These are phyloP conservation scores for Chaetorhynchus papuensis DNA, from an alignment of 2,113 vertebrate genomes.

Conservation along the genomic window DNA sequence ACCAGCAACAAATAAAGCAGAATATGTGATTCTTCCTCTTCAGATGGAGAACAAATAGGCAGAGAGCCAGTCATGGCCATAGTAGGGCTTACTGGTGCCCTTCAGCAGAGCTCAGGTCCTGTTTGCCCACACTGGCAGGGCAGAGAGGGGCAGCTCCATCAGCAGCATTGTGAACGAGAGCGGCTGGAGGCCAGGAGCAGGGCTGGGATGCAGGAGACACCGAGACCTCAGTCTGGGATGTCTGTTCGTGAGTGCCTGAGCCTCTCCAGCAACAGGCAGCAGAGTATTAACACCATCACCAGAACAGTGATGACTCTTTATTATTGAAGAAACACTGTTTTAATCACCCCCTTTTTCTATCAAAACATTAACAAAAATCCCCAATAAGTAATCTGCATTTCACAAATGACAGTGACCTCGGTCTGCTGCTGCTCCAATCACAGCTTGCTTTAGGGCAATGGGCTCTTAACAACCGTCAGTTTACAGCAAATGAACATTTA, in stretches of 20 bases:
- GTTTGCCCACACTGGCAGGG: not conserved
- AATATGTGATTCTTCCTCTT: not conserved
- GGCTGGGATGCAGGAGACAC: not conserved
- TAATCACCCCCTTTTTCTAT: not conserved
- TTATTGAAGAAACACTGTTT: not conserved
- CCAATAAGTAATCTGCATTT: constrained; percentile 16
- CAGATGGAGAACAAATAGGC: not conserved
- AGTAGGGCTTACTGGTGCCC: not conserved
- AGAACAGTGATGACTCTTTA: not conserved
- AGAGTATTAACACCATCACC: not conserved
- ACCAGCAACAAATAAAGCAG: not conserved
- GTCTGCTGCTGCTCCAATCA: not conserved
- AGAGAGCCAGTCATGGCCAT: accelerated
- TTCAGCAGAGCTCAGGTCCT: not conserved
- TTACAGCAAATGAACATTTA: constrained; percentile 42
- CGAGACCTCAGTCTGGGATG: not conserved
- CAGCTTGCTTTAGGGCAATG: constrained; percentile 33
- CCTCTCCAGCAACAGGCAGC: not conserved
- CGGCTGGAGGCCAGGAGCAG: not conserved
- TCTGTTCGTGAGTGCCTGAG: not conserved
- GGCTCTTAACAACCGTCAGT: constrained; percentile 18
- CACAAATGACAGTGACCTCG: constrained; percentile 26
- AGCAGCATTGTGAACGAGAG: not conserved
- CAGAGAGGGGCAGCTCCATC: not conserved
- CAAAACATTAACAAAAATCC: constrained; percentile 23